These are phyloP conservation scores for Acanthopagrus latus DNA, from an alignment of 2,797 vertebrate species.

Conservation along the genomic window DNA sequence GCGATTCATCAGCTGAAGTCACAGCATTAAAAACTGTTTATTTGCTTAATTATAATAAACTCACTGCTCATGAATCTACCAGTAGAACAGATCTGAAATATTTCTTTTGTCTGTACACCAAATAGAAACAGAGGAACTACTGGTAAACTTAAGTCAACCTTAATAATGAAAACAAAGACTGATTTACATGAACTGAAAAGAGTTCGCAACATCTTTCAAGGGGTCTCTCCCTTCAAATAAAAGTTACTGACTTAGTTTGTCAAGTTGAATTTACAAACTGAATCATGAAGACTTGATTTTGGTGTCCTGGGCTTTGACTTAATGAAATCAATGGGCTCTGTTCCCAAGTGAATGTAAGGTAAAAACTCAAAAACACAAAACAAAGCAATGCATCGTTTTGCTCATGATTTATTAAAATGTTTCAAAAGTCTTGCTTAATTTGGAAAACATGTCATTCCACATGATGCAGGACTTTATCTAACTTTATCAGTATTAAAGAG, in stretches of 20 bases:
- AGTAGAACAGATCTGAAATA: neutral
- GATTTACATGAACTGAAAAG: neutral
- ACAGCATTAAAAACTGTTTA: neutral
- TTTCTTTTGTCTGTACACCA: neutral
- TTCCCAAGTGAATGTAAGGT: neutral
- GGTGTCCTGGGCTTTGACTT: too few species aligned
- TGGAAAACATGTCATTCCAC: neutral
- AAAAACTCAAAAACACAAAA: neutral
- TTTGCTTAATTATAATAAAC: neutral
- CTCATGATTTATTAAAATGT: conserved; percentile 6
- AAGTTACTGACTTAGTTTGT: neutral
- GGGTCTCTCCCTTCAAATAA: neutral
- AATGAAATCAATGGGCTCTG: neutral
- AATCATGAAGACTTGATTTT: neutral
- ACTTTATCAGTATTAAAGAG: neutral
- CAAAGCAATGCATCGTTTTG: too few species aligned
- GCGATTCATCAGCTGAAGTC: too few species aligned
- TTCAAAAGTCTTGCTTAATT: neutral
- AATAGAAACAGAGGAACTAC: neutral
- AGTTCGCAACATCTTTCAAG: neutral
- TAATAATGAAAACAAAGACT: neutral
- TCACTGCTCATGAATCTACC: neutral
- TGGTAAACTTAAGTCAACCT: neutral
- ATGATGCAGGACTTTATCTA: neutral
- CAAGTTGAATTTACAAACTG: neutral